Percentiles rank a stretch among this genome's conserved stretches.
Conservation (phyloP, 2,797 vertebrate species). For the Todus mexicanus region DNA sequence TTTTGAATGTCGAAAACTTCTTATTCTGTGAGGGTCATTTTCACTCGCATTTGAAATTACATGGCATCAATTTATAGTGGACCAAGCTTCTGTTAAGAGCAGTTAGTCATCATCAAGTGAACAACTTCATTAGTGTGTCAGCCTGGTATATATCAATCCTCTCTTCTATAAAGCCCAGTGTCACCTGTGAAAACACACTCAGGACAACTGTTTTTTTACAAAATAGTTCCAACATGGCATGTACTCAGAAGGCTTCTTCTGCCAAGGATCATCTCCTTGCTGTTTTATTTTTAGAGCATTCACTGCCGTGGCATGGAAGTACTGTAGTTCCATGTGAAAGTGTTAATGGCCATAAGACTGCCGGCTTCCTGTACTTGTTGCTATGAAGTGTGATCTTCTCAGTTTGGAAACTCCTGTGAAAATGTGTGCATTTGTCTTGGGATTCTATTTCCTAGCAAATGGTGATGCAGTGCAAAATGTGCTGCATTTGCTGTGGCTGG, state of each 20-base stretch:
- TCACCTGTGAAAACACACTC: background rate
- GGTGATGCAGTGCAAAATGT: background rate
- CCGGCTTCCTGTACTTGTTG: constrained; percentile 1
- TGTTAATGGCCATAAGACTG: background rate
- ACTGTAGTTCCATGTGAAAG: background rate
- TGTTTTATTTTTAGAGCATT: background rate
- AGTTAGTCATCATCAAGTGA: background rate
- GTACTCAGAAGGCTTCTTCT: background rate
- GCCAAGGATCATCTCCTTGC: background rate
- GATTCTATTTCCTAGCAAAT: constrained; percentile 37
- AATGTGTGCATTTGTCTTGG: background rate
- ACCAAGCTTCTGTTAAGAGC: background rate
- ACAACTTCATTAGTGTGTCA: background rate
- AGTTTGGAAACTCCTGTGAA: constrained; percentile 7
- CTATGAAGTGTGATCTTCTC: background rate
- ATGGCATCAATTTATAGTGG: background rate
- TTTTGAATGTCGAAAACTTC: background rate
- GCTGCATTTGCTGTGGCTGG: background rate
- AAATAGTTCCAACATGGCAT: background rate
- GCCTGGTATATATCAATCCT: background rate
- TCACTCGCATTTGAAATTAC: background rate
- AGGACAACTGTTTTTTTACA: background rate
- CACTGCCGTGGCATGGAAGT: background rate
- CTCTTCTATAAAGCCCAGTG: background rate
- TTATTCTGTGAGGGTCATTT: background rate